A percentile compares a stretch with the other conserved stretches of the same genome.
These are phyloP conservation scores for Iphiclides podalirius DNA, from an alignment of 2,888 invertebrate genomes.

Conservation along the genomic window DNA sequence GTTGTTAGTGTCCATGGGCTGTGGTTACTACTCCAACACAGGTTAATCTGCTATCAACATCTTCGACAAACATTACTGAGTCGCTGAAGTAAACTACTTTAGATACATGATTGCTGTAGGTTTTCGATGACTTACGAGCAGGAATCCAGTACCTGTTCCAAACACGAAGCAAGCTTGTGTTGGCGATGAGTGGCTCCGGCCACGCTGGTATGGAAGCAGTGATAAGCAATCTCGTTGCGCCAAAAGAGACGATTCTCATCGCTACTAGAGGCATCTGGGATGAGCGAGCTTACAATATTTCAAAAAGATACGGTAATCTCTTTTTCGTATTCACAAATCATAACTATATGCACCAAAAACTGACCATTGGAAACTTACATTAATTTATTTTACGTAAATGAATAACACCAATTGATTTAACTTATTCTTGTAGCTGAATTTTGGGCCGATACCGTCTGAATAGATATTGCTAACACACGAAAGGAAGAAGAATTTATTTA, in stretches of 20 bases:
- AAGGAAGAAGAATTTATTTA: too few species aligned
- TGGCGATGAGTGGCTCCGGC: constrained; percentile 89
- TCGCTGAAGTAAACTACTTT: too few species aligned
- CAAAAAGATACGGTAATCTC: constrained; percentile 82
- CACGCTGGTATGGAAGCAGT: constrained; percentile 91
- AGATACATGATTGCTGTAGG: constrained; percentile 71
- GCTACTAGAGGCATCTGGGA: constrained; percentile 93
- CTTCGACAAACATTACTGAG: too few species aligned
- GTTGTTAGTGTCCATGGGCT: too few species aligned
- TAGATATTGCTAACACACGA: too few species aligned
- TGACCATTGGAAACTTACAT: too few species aligned
- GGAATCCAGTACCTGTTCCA: constrained; percentile 93
- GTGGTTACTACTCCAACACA: too few species aligned
- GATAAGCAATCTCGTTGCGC: constrained; percentile 88
- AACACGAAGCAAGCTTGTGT: constrained; percentile 88
- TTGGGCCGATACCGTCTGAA: too few species aligned
- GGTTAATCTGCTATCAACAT: too few species aligned
- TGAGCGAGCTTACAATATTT: constrained; percentile 87
- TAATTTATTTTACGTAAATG: too few species aligned
- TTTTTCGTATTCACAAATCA: not conserved
- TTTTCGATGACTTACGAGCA: constrained; percentile 89
- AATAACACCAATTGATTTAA: too few species aligned
- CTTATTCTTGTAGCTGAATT: too few species aligned
- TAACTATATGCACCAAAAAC: not conserved
- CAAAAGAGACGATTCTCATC: constrained; percentile 86